A percentile compares a stretch with the other conserved stretches of the same genome.
Evolutionary conservation across 2,888 invertebrate genomes (phyloP).

Genomic region (Drosophila anomelani): DNA sequence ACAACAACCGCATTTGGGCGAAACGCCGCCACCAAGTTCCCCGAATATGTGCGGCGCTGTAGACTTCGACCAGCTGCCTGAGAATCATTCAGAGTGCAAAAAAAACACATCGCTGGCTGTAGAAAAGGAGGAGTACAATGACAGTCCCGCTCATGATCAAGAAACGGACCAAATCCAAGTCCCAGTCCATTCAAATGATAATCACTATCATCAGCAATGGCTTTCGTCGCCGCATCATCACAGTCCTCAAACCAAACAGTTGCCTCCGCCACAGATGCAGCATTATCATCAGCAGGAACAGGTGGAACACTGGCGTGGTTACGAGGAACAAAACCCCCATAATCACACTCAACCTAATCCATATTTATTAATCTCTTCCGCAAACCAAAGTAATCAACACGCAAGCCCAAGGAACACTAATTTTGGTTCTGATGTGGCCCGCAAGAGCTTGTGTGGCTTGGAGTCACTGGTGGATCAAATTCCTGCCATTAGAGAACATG

Average conservation of each 20-base stretch:
- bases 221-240: conserved; percentile 40
- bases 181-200: conserved; percentile 46
- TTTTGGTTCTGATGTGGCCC: conserved; percentile 88
- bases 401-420: conserved; percentile 42
- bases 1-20: conserved; percentile 63
- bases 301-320: conserved; percentile 57
- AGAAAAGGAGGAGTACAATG: conserved; percentile 45
- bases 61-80: conserved; percentile 74
- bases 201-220: conserved; percentile 70
- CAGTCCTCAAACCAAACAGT: conserved; percentile 42
- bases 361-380: conserved; percentile 54
- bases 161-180: conserved; percentile 26
- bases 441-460: conserved; percentile 93
- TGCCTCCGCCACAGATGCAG: conserved; percentile 13
- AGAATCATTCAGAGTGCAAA: conserved; percentile 30
- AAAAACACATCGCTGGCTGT: conserved; percentile 23
- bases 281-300: conserved; percentile 43
- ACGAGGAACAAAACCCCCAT: conserved; percentile 49
- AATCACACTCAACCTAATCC: conserved; percentile 29
- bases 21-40: conserved; percentile 77
- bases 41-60: conserved; percentile 72
- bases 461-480: conserved; percentile 96
- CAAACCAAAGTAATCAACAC: conserved; percentile 70
- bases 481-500: conserved; percentile 93
- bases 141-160: conserved; percentile 45